phyloP scores from a whole-genome alignment of 2,113 vertebrate species.

The Pyrgilauda ruficollis region DNA sequence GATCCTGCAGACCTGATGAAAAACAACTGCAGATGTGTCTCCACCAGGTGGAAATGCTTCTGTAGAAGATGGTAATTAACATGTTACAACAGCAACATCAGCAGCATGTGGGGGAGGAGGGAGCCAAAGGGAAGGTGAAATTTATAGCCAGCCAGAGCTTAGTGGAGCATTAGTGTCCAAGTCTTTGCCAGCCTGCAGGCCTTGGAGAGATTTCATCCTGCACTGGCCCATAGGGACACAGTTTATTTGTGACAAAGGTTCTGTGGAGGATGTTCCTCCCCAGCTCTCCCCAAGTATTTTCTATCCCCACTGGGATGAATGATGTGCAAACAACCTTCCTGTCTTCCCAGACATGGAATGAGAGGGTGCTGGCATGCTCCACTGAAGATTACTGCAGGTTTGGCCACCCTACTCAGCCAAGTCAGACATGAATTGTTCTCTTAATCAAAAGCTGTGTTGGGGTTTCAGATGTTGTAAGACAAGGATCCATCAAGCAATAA shows the following conservation, averaged over 20 bases:
- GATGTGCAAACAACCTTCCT: not conserved
- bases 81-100: not conserved
- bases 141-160: not conserved
- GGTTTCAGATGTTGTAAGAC: not conserved
- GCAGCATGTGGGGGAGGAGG: not conserved
- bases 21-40: rapidly evolving
- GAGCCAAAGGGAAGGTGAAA: not conserved
- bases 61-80: not conserved
- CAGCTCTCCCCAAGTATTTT: not conserved
- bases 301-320: not conserved
- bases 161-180: not conserved
- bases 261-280: not conserved
- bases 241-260: not conserved
- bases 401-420: not conserved
- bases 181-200: not conserved
- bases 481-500: not conserved
- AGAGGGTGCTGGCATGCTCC: not conserved
- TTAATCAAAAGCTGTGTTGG: not conserved
- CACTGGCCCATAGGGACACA: not conserved
- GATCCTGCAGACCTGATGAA: not conserved
- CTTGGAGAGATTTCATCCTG: not conserved
- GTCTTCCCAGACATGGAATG: not conserved
- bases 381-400: not conserved
- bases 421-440: not conserved
- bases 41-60: not conserved